phyloP scores from a whole-genome alignment of 2,888 invertebrate genomes.

The Cryptosula pallasiana region DNA sequence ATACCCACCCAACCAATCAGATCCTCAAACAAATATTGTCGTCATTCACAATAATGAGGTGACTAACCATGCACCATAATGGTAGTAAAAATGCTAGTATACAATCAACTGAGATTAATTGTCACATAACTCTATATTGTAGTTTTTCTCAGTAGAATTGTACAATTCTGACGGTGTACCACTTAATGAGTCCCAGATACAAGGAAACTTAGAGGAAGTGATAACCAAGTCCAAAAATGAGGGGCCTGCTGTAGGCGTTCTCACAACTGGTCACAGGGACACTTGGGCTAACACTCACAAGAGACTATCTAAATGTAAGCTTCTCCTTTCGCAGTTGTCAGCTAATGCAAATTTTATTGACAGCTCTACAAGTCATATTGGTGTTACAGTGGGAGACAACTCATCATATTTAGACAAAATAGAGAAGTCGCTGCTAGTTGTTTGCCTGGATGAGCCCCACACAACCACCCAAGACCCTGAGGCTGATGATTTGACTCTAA shows the following conservation, averaged over 20 bases:
- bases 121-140: no score
- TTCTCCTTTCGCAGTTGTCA: no score
- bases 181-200: slow-evolving; percentile 64
- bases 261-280: slow-evolving; percentile 75
- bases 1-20: slow-evolving; percentile 42
- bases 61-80: no score
- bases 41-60: slow-evolving; percentile 80
- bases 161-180: slow-evolving; percentile 39
- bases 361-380: no score
- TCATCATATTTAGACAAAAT: slow-evolving; percentile 62
- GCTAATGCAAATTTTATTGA: no score
- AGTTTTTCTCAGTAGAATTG: slow-evolving; percentile 47
- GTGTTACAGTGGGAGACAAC: slow-evolving; percentile 48
- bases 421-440: slow-evolving; percentile 69
- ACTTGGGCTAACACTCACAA: slow-evolving; percentile 72
- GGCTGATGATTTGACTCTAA: slow-evolving; percentile 30
- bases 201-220: slow-evolving; percentile 62
- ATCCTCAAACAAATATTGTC: slow-evolving; percentile 66
- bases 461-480: slow-evolving; percentile 15
- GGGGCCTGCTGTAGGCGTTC: slow-evolving; percentile 63
- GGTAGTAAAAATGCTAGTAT: no score
- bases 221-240: slow-evolving; percentile 34
- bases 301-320: slow-evolving; percentile 56
- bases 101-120: no score
- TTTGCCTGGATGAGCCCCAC: slow-evolving; percentile 67